Evolutionary conservation across 2,888 invertebrate genomes (phyloP), one percentile per base, ranked within the genome.

Genomic region (Chrysolina oricalcia): DNA sequence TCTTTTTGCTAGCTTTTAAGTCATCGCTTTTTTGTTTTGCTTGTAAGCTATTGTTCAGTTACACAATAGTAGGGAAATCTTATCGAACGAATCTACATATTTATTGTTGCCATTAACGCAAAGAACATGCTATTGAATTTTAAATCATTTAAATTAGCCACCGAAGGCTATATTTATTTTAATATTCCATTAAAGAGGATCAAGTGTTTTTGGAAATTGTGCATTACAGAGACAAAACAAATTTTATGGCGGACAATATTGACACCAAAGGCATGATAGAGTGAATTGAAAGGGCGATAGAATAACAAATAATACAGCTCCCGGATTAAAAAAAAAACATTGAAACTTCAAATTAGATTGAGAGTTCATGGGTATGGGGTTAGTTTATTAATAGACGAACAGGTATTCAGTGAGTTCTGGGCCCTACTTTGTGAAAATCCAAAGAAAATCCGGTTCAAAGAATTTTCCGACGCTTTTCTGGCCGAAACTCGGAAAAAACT

Each of bases 21-120:
- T 81, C 80, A 76, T 82, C 78, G 74, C 56, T 78, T 80, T 78
- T 82, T 78, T 81, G 74, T 82, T 80, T 75, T 27, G 65, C 70
- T 72, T 27, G 68, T 68, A 72, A 75, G 72, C 75, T 74, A 78
- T 78, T 78, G 75, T 78, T 78, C 70, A 67, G 73, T 78, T 78
- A 68, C 83, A 86, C 85, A 85, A 86, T 84, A 84, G 82, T 83
- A 59, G 82, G 79, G 83, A 81, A 84, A 86, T 87, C 86, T 87
- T 86, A 87, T 87, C 86, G 83, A 79, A 76, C 73, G 79, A 84
- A 87, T 87, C 87, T 87, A 86, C 87, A 87, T 87, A 87, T 87
- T 87, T 87, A 87, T 87, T 86, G 86, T 85, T 59, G 83, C 86
- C 85, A 87, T 87, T 86, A 87, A 87, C 86, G 86, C 87, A 85